Percentiles rank a stretch among this genome's conserved stretches.
These are phyloP conservation scores for Thamnophis elegans DNA, from an alignment of 2,797 vertebrate species.

Conservation along the genomic window DNA sequence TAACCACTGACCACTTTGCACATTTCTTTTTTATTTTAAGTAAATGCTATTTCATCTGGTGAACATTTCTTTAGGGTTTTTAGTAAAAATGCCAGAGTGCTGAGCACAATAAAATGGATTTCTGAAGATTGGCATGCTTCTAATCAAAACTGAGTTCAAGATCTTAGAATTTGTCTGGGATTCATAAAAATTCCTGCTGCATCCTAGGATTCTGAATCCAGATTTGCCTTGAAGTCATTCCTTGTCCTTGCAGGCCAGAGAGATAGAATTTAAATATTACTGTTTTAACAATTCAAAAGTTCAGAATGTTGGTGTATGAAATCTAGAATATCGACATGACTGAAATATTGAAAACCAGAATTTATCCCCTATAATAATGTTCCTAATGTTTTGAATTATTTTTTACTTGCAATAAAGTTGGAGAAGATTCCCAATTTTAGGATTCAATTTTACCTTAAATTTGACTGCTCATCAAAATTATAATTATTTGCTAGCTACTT, in stretches of 20 bases:
- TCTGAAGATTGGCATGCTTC: neutral
- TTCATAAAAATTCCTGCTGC: neutral
- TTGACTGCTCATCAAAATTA: neutral
- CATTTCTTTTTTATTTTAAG: neutral
- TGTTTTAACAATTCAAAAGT: neutral
- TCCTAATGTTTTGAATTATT: neutral
- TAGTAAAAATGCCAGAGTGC: neutral
- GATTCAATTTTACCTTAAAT: neutral
- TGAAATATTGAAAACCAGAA: neutral
- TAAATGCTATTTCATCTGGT: neutral
- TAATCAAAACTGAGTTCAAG: neutral
- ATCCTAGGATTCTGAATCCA: neutral
- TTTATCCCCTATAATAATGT: accelerated
- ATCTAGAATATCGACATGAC: neutral
- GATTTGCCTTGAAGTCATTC: neutral
- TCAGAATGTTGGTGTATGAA: neutral
- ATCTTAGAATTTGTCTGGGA: neutral
- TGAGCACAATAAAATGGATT: neutral
- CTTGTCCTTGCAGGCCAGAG: neutral
- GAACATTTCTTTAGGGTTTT: neutral
- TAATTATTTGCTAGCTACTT: neutral
- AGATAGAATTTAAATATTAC: neutral
- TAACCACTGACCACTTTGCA: neutral
- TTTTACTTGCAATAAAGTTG: neutral
- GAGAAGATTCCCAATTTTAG: neutral